Evolutionary conservation across 2,888 invertebrate genomes (phyloP), one percentile per base, ranked within the genome.

Genomic region (Ptychoptera albimana): DNA sequence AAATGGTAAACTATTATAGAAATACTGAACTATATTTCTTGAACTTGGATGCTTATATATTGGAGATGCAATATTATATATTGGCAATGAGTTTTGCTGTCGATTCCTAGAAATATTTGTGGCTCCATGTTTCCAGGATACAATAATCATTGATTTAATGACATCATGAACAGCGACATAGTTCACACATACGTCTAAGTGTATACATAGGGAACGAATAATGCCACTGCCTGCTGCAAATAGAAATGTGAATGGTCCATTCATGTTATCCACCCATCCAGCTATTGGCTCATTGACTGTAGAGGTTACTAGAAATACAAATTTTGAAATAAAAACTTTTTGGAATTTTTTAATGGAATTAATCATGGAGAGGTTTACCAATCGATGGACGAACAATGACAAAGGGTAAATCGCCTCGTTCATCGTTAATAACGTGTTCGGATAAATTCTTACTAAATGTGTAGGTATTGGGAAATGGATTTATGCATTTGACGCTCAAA

Each of bases 241-340:
- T 48, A 86, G 55, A 42, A 85, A 61, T 0, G 77, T 91, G 36
- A 80, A 78, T 0, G 92, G 89, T 0, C 94, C 94, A 58, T 93
- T 93, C 50, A 85, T 83, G 58, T 89, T 94, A 55, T 94, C 93
- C 10, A 87, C 68, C 92, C 92, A 96, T 0, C 89, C 91, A 0
- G 71, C 63, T 0, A 77, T 48, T 0, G 84, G 84, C 11, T 81
- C 81, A 1, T 62, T 57, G 1, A 71, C 47, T 6, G 79, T 68
- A 1, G 78, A 72, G 45, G 80, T 70, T 2, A 83, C 82, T 81
- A 55, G 8, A 61, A 63, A 44, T 39, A 23, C 11, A 32, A 23
- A 45, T 36, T 41, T 39, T 34, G 8, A 50, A 14, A 40, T n/a
- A 23, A 23, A 23, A 5, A 23, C 3, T 23, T 3, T 23, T 23